Percentiles rank a stretch among this genome's conserved stretches.
Conservation (phyloP, 2,797 vertebrate genomes). For the Acrossocheilus wenchowensis region DNA sequence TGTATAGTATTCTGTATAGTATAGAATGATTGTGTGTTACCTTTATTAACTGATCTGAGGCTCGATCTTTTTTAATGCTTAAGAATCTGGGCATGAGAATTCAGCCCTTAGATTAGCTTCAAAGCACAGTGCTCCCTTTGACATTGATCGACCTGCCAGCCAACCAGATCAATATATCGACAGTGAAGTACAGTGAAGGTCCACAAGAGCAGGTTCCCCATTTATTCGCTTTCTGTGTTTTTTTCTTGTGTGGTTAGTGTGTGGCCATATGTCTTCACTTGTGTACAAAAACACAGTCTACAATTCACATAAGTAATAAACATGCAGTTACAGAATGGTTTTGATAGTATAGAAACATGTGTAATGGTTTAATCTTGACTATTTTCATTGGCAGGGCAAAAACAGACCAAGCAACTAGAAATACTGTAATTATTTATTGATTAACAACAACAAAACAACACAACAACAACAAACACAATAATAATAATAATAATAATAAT, state of each 20-base stretch:
- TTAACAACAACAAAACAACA: neutral
- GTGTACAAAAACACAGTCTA: neutral
- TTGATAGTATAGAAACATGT: neutral
- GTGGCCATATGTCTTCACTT: conserved; percentile 8
- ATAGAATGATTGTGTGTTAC: neutral
- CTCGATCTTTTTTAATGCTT: neutral
- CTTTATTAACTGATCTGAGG: conserved; percentile 4
- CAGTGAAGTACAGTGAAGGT: conserved; percentile 30
- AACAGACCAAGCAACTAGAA: neutral
- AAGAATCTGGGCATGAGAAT: conserved; percentile 30
- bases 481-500: neutral
- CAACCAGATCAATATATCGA: conserved; percentile 34
- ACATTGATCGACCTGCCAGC: conserved; percentile 39
- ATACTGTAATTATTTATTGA: neutral
- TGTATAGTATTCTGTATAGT: neutral
- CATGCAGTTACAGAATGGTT: neutral
- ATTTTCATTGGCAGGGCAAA: neutral
- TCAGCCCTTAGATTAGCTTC: conserved; percentile 27
- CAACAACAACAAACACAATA: neutral
- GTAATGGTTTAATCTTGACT: neutral
- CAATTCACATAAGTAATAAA: neutral
- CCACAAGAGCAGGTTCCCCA: neutral
- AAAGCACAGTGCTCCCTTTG: conserved; percentile 24
- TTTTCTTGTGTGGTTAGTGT: conserved; percentile 17
- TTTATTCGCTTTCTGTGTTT: neutral